These are phyloP conservation scores for Ahaetulla prasina DNA, from an alignment of 2,113 vertebrate genomes.

Conservation along the genomic window DNA sequence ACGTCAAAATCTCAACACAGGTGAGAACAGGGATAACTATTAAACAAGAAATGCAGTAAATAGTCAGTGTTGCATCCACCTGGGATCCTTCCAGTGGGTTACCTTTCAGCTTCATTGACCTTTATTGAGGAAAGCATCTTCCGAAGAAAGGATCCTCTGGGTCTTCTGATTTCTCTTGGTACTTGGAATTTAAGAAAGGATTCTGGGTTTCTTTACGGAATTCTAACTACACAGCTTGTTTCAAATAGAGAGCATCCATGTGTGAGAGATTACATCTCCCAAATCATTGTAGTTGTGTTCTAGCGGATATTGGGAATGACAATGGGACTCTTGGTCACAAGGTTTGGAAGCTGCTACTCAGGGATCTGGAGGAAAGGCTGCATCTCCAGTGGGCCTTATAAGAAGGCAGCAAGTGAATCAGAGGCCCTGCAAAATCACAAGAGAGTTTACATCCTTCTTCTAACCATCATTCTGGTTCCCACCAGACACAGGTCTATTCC, in stretches of 20 bases:
- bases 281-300: not conserved
- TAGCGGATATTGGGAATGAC: not conserved
- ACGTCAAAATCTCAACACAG: fast-evolving
- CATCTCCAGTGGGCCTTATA: not conserved
- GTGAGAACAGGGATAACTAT: not conserved
- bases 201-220: not conserved
- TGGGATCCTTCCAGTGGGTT: not conserved
- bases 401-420: not conserved
- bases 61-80: not conserved
- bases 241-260: not conserved
- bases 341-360: not conserved
- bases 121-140: not conserved
- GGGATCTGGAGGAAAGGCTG: not conserved
- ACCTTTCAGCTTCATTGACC: not conserved
- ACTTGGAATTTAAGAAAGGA: not conserved
- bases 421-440: not conserved
- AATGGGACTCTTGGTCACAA: not conserved
- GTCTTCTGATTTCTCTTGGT: not conserved
- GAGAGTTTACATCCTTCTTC: not conserved
- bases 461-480: not conserved
- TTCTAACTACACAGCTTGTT: not conserved
- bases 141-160: not conserved
- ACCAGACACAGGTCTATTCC: not conserved
- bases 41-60: not conserved
- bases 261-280: no score